phyloP scores from a whole-genome alignment of 2,797 vertebrate species.

The Danionella dracula region DNA sequence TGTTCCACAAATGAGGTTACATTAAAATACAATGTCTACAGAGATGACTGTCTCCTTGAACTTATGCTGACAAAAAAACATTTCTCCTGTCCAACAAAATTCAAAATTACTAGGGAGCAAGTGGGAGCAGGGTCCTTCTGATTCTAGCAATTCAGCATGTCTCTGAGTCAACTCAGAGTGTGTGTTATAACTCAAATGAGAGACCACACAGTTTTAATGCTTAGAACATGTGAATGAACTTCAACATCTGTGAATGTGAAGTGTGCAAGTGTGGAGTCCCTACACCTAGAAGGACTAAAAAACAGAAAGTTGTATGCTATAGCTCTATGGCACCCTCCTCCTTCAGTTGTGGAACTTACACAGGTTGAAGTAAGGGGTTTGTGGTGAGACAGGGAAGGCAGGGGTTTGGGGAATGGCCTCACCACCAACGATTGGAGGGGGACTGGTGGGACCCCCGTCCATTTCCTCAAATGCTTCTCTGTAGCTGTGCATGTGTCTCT shows the following conservation, averaged over 20 bases:
- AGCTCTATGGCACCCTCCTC: constrained; percentile 65
- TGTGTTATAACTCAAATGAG: constrained; percentile 7
- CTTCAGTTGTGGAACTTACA: constrained; percentile 71
- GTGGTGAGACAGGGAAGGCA: constrained; percentile 75
- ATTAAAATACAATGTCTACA: not conserved
- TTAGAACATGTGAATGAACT: not conserved
- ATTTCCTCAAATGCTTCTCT: constrained; percentile 95
- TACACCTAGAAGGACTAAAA: not conserved
- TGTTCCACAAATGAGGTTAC: too few relatives aligned
- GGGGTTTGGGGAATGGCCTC: constrained; percentile 83
- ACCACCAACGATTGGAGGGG: constrained; percentile 77
- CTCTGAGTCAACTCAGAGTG: constrained; percentile 44
- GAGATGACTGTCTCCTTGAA: not conserved
- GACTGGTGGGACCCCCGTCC: constrained; percentile 73
- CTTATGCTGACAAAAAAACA: constrained; percentile 8
- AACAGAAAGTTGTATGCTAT: not conserved
- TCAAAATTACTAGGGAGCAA: constrained; percentile 44
- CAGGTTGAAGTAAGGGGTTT: constrained; percentile 81
- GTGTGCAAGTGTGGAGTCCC: not conserved
- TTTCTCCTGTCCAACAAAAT: constrained; percentile 14
- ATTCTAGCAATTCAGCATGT: constrained; percentile 37
- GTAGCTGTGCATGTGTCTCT: constrained; percentile 98
- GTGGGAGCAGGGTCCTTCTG: constrained; percentile 38
- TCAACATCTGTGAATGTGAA: constrained; percentile 9
- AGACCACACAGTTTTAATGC: not conserved